Base-by-base conservation (phyloP, 2,113 vertebrate species). In the Passer domesticus region DNA sequence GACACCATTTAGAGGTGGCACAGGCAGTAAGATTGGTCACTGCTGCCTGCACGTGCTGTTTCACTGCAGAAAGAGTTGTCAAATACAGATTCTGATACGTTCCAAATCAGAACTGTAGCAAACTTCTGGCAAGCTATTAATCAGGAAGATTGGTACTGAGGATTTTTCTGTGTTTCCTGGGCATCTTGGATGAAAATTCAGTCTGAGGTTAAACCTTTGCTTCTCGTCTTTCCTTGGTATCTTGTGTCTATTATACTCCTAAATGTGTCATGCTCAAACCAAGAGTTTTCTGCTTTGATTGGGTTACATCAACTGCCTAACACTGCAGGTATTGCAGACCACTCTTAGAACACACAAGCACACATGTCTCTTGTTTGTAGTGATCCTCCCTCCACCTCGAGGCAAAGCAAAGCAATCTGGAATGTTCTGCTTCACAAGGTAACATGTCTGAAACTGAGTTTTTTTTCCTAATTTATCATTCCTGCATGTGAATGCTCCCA, bases 21-120 rank as follows among this genome's bases (percentile, higher is more conserved):
- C 19, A 37, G 46, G n/a, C 58, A 82, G 53, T 2, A 0, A 60
- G 55, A 46, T 41, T 41, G 5, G 19, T 80, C 0, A 0, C 18
- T 62, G 69, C 50, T 77, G 33, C 35, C 44, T 83, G 44, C 67
- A 19, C 0, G 0, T 66, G 41, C n/a, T 52, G 55, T 39, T 84
- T 39, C 49, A 66, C 67, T 77, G 39, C 35, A 74, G 58, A 58
- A 88, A 9, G 39, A 69, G 31, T 50, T 74, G 33, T 63, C 35
- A 58, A 18, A 86, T 74, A 43, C 30, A 15, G 35, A 53, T 85
- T 91, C 39, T 79, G 41, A 50, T 63, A 53, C 28, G 53, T 60
- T 83, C 46, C 60, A 64, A 60, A 52, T 47, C 64, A 87, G 58
- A 73, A 55, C 44, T 87, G 2, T 28, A 74, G 43, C 43, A 80